Evolutionary conservation across 1,140 invertebrate species (phyloP).

Genomic region (Agrypnia vestita): DNA sequence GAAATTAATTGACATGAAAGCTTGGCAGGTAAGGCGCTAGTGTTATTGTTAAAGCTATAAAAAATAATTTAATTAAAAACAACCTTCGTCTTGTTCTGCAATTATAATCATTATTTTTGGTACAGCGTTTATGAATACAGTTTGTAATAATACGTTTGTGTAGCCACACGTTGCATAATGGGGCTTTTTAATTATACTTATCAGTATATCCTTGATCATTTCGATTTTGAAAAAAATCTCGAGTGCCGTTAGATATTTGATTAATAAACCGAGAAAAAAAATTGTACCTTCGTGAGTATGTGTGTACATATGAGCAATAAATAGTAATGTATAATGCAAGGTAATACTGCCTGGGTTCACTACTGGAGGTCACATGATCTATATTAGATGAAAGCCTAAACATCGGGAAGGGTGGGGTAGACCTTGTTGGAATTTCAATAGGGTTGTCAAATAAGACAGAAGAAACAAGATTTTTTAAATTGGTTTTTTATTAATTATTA

Average conservation of each 20-base stretch:
- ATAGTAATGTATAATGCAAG: constrained; percentile 15
- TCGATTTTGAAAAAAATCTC: neutral
- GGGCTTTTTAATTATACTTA: constrained; percentile 10
- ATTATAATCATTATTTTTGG: too few species aligned
- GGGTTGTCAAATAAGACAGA: constrained; percentile 33
- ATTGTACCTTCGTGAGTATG: neutral
- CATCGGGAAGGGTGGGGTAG: constrained; percentile 45
- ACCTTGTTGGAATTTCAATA: constrained; percentile 46
- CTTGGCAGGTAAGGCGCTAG: too few species aligned
- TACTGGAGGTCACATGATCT: constrained; percentile 45
- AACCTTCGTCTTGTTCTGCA: neutral
- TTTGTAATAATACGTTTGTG: neutral
- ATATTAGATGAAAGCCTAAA: constrained; percentile 56
- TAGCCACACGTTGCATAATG: neutral
- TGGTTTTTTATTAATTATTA: too few species aligned
- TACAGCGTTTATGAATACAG: too few species aligned
- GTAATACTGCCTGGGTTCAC: neutral
- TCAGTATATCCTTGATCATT: constrained; percentile 3
- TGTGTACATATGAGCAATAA: neutral
- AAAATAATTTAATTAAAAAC: neutral
- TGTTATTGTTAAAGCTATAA: too few species aligned
- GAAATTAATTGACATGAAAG: too few species aligned
- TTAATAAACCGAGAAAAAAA: neutral
- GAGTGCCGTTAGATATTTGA: constrained; percentile 1
- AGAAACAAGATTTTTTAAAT: too few species aligned